Conservation (phyloP, 1,140 invertebrate genomes). For the Polypedilum vanderplanki region DNA sequence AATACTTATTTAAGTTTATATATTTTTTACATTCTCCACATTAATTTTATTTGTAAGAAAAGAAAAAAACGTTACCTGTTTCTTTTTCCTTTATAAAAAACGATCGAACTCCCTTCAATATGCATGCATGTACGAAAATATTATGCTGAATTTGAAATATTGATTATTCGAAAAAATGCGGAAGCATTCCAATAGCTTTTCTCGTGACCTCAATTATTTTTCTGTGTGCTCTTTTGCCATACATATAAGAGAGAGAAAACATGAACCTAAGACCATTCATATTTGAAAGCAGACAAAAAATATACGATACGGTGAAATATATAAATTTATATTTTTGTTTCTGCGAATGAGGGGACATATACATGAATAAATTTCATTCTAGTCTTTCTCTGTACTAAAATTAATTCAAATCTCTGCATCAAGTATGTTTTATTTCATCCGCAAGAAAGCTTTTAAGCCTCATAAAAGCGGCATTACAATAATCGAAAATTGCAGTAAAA, state of each 20-base stretch:
- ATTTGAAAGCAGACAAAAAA: neutral
- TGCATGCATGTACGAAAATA: neutral
- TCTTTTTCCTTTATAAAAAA: neutral
- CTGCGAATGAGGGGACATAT: neutral
- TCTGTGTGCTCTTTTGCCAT: neutral
- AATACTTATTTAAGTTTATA: neutral
- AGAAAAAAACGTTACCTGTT: neutral
- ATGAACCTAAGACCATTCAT: neutral
- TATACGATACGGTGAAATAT: neutral
- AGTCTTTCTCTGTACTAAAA: neutral
- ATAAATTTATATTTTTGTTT: neutral
- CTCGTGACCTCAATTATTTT: constrained; percentile 26
- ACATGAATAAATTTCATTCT: neutral
- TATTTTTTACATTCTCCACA: neutral
- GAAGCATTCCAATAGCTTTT: constrained; percentile 20
- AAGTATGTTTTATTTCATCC: neutral
- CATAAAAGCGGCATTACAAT: constrained; percentile 5
- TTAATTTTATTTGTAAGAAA: neutral
- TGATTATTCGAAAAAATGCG: constrained; percentile 15
- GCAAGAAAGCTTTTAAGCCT: neutral
- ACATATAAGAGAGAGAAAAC: neutral
- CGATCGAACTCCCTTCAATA: neutral
- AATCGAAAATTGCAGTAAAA: constrained; percentile 12
- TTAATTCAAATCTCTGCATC: too few species aligned
- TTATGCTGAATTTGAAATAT: constrained; percentile 20